A percentile compares a stretch with the other conserved stretches of the same genome.
phyloP scores from a whole-genome alignment of 1,140 invertebrate genomes.

The Brachionus rubens region DNA sequence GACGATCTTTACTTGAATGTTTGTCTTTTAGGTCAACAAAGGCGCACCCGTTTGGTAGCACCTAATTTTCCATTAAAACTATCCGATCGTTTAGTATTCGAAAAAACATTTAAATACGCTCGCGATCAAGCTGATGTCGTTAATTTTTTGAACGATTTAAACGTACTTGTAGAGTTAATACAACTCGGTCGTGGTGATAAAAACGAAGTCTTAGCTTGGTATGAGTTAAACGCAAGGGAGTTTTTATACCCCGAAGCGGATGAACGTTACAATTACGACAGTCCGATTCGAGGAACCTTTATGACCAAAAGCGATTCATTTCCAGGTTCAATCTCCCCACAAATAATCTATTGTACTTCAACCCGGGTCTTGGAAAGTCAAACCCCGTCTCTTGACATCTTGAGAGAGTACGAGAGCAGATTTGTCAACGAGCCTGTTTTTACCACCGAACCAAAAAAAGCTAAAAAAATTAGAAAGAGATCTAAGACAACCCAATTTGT shows the following conservation, averaged over 20 bases:
- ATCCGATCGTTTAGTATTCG: constrained; percentile 55
- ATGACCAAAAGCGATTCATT: constrained; percentile 54
- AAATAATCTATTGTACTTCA: constrained; percentile 41
- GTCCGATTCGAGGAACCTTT: constrained; percentile 53
- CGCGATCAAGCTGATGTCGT: constrained; percentile 30
- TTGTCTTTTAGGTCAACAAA: constrained; percentile 55
- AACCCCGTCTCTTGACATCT: constrained; percentile 30
- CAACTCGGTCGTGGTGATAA: constrained; percentile 50
- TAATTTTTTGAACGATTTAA: constrained; percentile 53
- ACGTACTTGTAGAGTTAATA: constrained; percentile 55
- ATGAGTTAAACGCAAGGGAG: constrained; percentile 53
- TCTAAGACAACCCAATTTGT: not conserved
- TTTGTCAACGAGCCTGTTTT: constrained; percentile 1
- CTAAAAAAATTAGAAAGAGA: not conserved
- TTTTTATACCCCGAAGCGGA: constrained; percentile 56
- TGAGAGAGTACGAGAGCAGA: constrained; percentile 30
- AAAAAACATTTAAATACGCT: constrained; percentile 51
- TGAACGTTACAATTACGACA: constrained; percentile 52
- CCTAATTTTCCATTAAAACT: constrained; percentile 56
- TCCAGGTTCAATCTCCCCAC: constrained; percentile 48
- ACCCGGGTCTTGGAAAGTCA: not conserved
- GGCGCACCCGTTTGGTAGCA: constrained; percentile 52
- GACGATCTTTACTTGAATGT: constrained; percentile 57
- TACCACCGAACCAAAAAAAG: not conserved
- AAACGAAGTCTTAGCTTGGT: constrained; percentile 51